Evolutionary conservation across 2,113 vertebrate species (phyloP).

Genomic region (Gavialis gangeticus): DNA sequence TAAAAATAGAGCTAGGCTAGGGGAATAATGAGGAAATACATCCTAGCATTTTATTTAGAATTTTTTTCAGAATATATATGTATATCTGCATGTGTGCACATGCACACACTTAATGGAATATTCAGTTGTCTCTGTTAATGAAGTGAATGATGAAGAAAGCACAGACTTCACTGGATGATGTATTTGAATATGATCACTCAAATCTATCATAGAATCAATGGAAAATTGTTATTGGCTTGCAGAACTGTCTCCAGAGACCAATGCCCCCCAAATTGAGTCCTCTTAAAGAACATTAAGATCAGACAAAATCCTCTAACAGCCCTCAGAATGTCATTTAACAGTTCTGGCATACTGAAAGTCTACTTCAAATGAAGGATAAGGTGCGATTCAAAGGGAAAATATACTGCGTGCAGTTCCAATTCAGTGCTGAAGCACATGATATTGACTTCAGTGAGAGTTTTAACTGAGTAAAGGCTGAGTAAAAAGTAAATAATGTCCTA

Average conservation of each 20-base stretch:
- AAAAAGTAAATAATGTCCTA: neutral
- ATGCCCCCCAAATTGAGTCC: neutral
- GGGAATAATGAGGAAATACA: neutral
- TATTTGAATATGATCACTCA: neutral
- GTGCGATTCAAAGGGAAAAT: neutral
- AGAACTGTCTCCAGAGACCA: neutral
- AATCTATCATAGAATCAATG: neutral
- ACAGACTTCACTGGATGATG: neutral
- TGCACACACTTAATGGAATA: neutral
- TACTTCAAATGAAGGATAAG: neutral
- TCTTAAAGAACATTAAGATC: neutral
- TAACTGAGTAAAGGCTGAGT: neutral
- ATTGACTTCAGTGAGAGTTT: neutral
- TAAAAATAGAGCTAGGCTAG: neutral
- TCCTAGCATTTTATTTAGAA: neutral
- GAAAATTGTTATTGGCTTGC: neutral
- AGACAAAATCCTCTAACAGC: neutral
- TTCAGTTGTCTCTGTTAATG: slow-evolving; percentile 33
- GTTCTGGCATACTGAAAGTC: neutral
- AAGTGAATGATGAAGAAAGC: neutral
- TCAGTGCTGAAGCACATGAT: neutral
- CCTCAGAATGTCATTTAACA: neutral
- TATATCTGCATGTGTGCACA: neutral
- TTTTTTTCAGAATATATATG: slow-evolving; percentile 2
- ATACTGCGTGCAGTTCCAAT: neutral